Evolutionary conservation across 2,888 invertebrate genomes (phyloP).

Genomic region (Conops quadrifasciatus): DNA sequence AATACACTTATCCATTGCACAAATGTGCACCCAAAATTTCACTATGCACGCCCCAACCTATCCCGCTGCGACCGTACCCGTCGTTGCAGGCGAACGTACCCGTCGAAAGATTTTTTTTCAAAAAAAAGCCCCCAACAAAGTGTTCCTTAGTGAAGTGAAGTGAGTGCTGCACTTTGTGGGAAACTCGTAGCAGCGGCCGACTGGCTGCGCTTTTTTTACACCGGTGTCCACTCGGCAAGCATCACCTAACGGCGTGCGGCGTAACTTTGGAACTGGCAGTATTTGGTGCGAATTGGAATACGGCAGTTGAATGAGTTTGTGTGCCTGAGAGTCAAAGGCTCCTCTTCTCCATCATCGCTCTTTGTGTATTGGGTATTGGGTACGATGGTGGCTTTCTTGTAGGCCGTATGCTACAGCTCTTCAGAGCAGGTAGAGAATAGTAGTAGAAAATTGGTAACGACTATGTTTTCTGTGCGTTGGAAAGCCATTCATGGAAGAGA

Average conservation of each 20-base stretch:
- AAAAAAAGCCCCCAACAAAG: slow-evolving; percentile 10
- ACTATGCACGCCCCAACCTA: slow-evolving; percentile 32
- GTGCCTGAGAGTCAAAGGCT: slow-evolving; percentile 28
- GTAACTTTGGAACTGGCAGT: slow-evolving; percentile 59
- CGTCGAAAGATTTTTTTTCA: background rate
- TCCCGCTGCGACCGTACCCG: slow-evolving; percentile 26
- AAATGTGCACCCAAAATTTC: slow-evolving; percentile 40
- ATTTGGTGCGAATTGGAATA: slow-evolving; percentile 33
- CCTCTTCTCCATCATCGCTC: background rate
- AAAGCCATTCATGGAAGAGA: background rate
- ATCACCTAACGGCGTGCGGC: slow-evolving; percentile 62
- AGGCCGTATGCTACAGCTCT: background rate
- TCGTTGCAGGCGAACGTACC: slow-evolving; percentile 1
- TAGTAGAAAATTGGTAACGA: slow-evolving; percentile 26
- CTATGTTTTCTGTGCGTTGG: background rate
- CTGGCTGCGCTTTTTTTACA: slow-evolving; percentile 17
- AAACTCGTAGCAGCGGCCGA: slow-evolving; percentile 30
- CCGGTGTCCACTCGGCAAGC: slow-evolving; percentile 46
- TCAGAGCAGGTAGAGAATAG: slow-evolving; percentile 16
- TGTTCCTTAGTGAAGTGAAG: slow-evolving; percentile 3
- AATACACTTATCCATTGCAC: slow-evolving; percentile 32
- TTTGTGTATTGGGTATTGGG: slow-evolving; percentile 1
- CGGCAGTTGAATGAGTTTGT: slow-evolving; percentile 31
- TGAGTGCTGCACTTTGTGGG: slow-evolving; percentile 19
- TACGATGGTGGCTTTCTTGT: no score